Base-by-base conservation (phyloP, 2,113 vertebrate genomes). In the Sebastes fasciatus region DNA sequence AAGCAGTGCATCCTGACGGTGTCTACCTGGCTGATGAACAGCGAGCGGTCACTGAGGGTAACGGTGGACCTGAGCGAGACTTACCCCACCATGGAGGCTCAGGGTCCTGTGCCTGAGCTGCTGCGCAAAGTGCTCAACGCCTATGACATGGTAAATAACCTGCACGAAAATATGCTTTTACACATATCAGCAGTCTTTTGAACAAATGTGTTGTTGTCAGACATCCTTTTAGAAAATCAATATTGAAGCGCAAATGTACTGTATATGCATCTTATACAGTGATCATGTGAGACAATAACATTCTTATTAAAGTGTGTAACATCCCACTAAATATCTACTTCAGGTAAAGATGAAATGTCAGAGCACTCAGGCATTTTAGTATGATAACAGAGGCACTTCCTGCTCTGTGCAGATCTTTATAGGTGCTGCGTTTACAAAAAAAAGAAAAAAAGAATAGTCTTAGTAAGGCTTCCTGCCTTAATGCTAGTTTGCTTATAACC, bases 1-100 rank as follows among this genome's bases (percentile, higher is more conserved):
- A 98, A 98, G 94, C 97, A 98, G 88, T 98, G 97, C 79, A 98
- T 98, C 91, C 93, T 98, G 90, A 97, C 97, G 0, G 96, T 98
- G 87, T 97, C 97, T 0, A 88, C 96, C 0, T 98, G 97, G 97
- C 94, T 98, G 81, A 95, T 96, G 93, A 97, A 97, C 95, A 97
- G 96, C 0, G 97, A 97, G 88, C 95, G 94, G 3, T 61, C 94
- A 0, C 94, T 97, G 74, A 94, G 88, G 0, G 96, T 98, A 23
- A 96, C 94, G 0, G 95, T 98, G 89, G 96, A 98, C 92, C 95
- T 98, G 84, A 96, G 96, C 2, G 96, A 96, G 93, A 93, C 93
- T 73, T 98, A 98, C 84, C 97, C 97, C 34, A 90, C 96, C 81
- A 97, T 98, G 97, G 97, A 98, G 74, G 96, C 96, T 19, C 96